Evolutionary conservation across 2,888 invertebrate genomes (phyloP).

Genomic region (Oscheius sp.): DNA sequence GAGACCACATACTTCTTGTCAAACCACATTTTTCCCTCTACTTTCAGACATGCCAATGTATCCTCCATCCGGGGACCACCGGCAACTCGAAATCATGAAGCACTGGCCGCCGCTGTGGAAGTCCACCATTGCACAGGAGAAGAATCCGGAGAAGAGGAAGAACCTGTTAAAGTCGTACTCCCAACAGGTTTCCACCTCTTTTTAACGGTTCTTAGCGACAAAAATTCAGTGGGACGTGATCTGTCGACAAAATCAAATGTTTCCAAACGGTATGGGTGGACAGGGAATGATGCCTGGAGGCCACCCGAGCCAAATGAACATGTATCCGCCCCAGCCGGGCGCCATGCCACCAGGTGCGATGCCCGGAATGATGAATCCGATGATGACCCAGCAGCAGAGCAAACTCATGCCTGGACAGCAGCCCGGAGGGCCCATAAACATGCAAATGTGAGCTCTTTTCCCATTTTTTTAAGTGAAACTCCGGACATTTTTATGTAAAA

Average conservation of each 20-base stretch:
- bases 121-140: not conserved
- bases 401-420: not conserved
- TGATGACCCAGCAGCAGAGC: not conserved
- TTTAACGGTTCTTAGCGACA: not conserved
- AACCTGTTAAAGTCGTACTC: not conserved
- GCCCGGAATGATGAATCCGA: constrained; percentile 9
- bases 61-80: not conserved
- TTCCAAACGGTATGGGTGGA: not conserved
- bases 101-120: not conserved
- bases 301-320: not conserved
- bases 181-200: not conserved
- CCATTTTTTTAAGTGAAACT: not conserved
- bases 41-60: too few relatives aligned
- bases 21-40: too few relatives aligned
- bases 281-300: constrained; percentile 3
- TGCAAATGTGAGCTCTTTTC: constrained; percentile 17
- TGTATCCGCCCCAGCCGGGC: not conserved
- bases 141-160: not conserved
- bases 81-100: not conserved
- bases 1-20: too few relatives aligned
- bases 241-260: too few relatives aligned
- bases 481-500: not conserved
- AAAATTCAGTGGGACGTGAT: not conserved
- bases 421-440: not conserved
- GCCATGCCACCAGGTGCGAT: not conserved